Percentiles rank a stretch among this genome's conserved stretches.
These are phyloP conservation scores for Liposcelis brunnea DNA, from an alignment of 2,888 invertebrate species.

Conservation along the genomic window DNA sequence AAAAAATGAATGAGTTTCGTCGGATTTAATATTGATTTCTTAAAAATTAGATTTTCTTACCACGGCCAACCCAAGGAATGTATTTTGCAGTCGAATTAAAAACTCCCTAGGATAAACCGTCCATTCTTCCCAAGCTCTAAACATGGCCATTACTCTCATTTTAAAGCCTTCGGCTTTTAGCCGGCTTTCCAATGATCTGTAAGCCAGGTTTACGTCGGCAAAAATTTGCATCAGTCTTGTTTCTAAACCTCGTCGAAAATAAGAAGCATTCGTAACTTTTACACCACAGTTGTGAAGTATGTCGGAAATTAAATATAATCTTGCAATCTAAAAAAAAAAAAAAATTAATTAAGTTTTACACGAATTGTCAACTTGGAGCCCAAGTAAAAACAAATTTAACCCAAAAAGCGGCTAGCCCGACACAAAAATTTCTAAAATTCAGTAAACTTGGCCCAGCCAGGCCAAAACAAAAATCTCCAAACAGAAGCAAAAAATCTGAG, in stretches of 20 bases:
- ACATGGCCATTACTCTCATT: slow-evolving; percentile 68
- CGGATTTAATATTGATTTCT: no score
- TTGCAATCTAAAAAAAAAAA: slow-evolving; percentile 41
- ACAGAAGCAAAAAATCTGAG: no score
- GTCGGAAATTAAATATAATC: slow-evolving; percentile 90
- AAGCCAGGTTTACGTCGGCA: slow-evolving; percentile 51
- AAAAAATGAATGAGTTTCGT: no score
- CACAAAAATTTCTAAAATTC: no score
- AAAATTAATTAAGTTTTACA: slow-evolving; percentile 7
- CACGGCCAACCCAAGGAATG: slow-evolving; percentile 62
- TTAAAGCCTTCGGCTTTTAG: slow-evolving; percentile 95
- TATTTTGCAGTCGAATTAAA: slow-evolving; percentile 69
- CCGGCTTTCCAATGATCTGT: slow-evolving; percentile 58
- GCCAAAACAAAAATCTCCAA: no score
- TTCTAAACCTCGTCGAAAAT: slow-evolving; percentile 78
- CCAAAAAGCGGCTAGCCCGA: no score
- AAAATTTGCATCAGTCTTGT: slow-evolving; percentile 61
- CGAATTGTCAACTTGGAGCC: no score
- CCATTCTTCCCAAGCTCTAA: slow-evolving; percentile 97
- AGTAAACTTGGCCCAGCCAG: no score
- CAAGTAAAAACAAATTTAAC: no score
- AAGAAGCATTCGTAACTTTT: slow-evolving; percentile 90
- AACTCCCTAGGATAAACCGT: slow-evolving; percentile 88
- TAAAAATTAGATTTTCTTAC: neutral
- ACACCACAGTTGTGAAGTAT: slow-evolving; percentile 93